Conservation (phyloP, 1,140 invertebrate species). For the Marisa cornuarietis region DNA sequence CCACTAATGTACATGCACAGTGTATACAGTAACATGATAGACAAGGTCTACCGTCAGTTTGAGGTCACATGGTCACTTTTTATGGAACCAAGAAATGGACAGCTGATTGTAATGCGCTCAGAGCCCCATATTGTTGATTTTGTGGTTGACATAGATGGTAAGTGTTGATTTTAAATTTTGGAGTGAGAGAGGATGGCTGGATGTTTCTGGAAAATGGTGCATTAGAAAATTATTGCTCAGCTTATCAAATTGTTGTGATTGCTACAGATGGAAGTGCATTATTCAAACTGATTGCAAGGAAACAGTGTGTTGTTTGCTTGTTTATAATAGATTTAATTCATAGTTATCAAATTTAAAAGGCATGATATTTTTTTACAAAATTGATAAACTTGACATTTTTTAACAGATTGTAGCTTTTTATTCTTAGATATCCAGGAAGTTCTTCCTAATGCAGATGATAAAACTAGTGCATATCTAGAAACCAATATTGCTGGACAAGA, state of each 20-base stretch:
- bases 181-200: too few relatives aligned
- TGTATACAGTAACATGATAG: conserved; percentile 61
- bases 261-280: too few relatives aligned
- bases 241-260: not conserved
- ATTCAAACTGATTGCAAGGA: too few relatives aligned
- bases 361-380: too few relatives aligned
- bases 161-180: not conserved
- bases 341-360: too few relatives aligned
- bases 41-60: conserved; percentile 55
- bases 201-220: not conserved
- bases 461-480: conserved; percentile 53
- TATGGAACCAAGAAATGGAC: conserved; percentile 54
- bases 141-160: conserved; percentile 15
- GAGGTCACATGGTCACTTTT: conserved; percentile 62
- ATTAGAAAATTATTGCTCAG: not conserved
- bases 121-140: conserved; percentile 50
- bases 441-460: conserved; percentile 36
- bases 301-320: too few relatives aligned
- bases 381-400: too few relatives aligned
- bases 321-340: too few relatives aligned
- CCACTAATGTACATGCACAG: conserved; percentile 63
- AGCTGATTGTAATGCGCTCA: conserved; percentile 58
- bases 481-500: conserved; percentile 53
- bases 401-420: not conserved
- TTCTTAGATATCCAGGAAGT: conserved; percentile 2